Evolutionary conservation across 2,797 vertebrate species (phyloP).

Genomic region (Gymnodraco acuticeps): DNA sequence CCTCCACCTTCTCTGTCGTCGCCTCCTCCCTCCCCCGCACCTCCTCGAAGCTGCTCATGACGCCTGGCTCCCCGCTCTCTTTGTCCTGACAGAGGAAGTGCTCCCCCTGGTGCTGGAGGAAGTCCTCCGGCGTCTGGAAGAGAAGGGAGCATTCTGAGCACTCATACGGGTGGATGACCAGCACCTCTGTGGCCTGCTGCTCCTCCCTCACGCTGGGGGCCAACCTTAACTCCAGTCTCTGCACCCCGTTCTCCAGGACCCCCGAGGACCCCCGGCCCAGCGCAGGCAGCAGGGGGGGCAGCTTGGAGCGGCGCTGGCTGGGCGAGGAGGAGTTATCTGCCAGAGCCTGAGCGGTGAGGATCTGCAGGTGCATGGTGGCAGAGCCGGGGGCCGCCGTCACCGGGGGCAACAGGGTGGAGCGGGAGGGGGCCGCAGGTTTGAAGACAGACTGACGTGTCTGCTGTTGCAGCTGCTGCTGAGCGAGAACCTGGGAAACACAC

Average conservation of each 20-base stretch:
- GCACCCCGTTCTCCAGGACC: constrained; percentile 72
- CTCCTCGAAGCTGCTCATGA: constrained; percentile 81
- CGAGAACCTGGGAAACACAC: constrained; percentile 75
- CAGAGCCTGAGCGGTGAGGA: constrained; percentile 86
- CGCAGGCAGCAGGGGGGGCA: constrained; percentile 71
- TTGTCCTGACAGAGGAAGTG: constrained; percentile 92
- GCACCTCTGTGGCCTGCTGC: constrained; percentile 68
- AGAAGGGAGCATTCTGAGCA: constrained; percentile 92
- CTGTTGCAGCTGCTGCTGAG: constrained; percentile 80
- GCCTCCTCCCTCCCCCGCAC: constrained; percentile 70
- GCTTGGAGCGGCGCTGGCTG: constrained; percentile 70
- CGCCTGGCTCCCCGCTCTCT: constrained; percentile 83
- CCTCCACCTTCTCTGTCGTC: constrained; percentile 50
- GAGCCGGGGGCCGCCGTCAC: constrained; percentile 78
- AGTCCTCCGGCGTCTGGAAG: constrained; percentile 92
- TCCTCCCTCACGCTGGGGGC: constrained; percentile 51
- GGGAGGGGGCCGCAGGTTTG: constrained; percentile 55
- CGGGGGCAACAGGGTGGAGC: constrained; percentile 73
- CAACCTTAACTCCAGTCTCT: constrained; percentile 79
- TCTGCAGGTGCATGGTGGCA: constrained; percentile 88
- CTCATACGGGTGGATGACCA: constrained; percentile 90
- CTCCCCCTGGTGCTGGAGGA: constrained; percentile 93
- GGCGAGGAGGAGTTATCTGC: constrained; percentile 75
- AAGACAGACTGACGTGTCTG: constrained; percentile 65
- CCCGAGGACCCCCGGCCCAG: constrained; percentile 35